These are phyloP conservation scores for Amaurobius ferox DNA, from an alignment of 2,888 invertebrate species.

Conservation along the genomic window DNA sequence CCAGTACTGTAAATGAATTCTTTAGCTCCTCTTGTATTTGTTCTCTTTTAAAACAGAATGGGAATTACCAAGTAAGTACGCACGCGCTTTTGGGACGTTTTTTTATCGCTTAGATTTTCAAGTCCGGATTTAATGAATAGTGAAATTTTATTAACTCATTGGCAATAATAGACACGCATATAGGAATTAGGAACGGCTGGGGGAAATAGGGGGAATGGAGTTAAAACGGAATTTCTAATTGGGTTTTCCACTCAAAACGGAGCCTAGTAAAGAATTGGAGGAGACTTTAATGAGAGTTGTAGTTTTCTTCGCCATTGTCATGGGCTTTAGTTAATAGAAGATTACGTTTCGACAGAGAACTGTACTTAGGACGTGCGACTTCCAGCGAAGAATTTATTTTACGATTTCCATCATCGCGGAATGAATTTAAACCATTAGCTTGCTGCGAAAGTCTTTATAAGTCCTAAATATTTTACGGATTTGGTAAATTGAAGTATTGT, in stretches of 20 bases:
- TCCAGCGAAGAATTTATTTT: not conserved
- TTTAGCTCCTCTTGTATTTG: constrained; percentile 7
- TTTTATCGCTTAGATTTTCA: constrained; percentile 2
- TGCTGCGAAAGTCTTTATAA: not conserved
- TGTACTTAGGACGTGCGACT: not conserved
- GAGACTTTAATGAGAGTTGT: constrained; percentile 24
- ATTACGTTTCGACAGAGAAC: constrained; percentile 10
- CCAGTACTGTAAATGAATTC: constrained; percentile 5
- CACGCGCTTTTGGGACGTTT: not conserved
- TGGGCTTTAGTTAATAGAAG: constrained; percentile 6
- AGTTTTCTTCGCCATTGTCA: constrained; percentile 16
- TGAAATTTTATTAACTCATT: constrained; percentile 43
- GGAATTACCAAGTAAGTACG: constrained; percentile 9
- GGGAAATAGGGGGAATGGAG: not conserved
- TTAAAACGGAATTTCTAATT: constrained; percentile 46
- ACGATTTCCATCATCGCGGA: not conserved
- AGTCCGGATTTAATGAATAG: constrained; percentile 28
- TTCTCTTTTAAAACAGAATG: not conserved
- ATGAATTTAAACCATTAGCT: constrained; percentile 6
- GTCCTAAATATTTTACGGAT: too few relatives aligned
- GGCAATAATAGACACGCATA: constrained; percentile 3
- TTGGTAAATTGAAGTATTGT: not conserved
- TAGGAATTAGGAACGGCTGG: not conserved
- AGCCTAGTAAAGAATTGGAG: constrained; percentile 25
- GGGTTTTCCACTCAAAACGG: constrained; percentile 10